Evolutionary conservation across 2,888 invertebrate genomes (phyloP).

Genomic region (Enoplolaimus lenunculus): DNA sequence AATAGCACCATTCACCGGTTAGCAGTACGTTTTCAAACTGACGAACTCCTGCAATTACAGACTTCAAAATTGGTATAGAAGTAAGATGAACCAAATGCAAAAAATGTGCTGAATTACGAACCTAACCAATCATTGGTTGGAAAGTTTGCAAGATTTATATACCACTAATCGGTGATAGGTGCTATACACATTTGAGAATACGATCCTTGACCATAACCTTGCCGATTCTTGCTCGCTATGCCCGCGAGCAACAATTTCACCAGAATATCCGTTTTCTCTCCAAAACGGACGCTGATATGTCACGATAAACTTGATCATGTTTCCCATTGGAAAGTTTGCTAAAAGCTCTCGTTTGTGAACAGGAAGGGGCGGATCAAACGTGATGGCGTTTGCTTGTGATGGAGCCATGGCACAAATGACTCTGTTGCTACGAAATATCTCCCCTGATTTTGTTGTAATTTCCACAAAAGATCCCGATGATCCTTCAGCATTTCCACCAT

Average conservation of each 20-base stretch:
- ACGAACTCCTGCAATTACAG: too few species aligned
- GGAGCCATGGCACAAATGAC: constrained; percentile 42
- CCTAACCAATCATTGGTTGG: too few species aligned
- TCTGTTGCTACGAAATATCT: constrained; percentile 33
- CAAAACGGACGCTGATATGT: constrained; percentile 44
- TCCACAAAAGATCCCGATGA: not conserved
- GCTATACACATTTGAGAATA: too few species aligned
- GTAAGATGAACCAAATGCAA: too few species aligned
- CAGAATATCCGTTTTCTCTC: constrained; percentile 42
- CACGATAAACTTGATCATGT: constrained; percentile 43
- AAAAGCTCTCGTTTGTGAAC: constrained; percentile 38
- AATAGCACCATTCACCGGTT: too few species aligned
- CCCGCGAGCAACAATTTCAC: constrained; percentile 42
- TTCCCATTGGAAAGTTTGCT: constrained; percentile 42
- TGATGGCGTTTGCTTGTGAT: constrained; percentile 39
- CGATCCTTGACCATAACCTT: too few species aligned
- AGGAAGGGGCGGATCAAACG: constrained; percentile 41
- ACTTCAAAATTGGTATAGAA: too few species aligned
- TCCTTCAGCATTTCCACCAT: not conserved
- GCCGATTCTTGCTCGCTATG: too few species aligned
- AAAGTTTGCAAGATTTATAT: too few species aligned
- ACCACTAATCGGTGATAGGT: too few species aligned
- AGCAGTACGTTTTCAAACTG: too few species aligned
- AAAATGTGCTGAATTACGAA: too few species aligned
- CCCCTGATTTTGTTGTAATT: not conserved